Conservation (phyloP, 2,888 invertebrate species). For the Cataglyphis livida region DNA sequence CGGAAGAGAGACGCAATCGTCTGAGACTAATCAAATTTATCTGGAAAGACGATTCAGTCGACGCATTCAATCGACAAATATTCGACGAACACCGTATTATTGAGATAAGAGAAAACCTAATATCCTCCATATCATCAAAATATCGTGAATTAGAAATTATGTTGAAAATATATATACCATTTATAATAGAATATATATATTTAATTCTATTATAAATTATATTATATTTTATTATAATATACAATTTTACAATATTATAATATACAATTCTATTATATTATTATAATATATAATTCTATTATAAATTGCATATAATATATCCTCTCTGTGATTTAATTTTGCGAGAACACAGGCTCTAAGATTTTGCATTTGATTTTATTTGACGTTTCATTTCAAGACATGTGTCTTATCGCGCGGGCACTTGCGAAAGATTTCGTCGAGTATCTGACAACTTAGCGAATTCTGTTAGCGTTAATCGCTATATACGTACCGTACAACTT, state of each 20-base stretch:
- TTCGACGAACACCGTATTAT: background rate
- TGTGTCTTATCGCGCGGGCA: background rate
- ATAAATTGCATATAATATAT: too few species aligned
- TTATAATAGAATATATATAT: too few species aligned
- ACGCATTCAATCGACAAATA: constrained; percentile 14
- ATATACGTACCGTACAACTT: constrained; percentile 93
- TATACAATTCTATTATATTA: too few species aligned
- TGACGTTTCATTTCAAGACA: background rate
- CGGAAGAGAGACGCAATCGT: background rate
- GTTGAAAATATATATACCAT: background rate
- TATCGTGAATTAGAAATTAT: background rate
- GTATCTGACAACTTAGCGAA: background rate
- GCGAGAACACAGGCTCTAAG: background rate
- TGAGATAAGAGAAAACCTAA: background rate
- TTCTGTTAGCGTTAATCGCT: background rate
- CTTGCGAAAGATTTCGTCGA: background rate
- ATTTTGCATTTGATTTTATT: background rate
- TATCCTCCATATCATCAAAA: background rate
- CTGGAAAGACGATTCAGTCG: background rate
- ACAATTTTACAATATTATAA: too few species aligned
- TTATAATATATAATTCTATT: too few species aligned
- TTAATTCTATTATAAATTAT: too few species aligned
- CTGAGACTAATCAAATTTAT: background rate
- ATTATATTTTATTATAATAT: too few species aligned
- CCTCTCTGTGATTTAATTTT: background rate